Base-by-base conservation (phyloP, 2,888 invertebrate species). In the Philonicus albiceps region DNA sequence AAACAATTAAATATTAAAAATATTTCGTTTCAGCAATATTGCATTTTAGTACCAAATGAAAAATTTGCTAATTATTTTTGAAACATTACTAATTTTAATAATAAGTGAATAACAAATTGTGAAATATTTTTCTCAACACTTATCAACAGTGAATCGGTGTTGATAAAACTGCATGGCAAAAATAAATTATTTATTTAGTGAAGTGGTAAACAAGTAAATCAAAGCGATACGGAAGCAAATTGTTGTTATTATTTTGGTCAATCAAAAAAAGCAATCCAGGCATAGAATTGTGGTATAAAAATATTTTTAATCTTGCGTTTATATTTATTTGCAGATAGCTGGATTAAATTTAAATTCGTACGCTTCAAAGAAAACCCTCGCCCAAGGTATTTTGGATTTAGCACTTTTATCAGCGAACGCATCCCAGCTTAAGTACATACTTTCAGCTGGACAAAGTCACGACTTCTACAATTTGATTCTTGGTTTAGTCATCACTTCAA, bases 321-420 rank as follows among this genome's bases (percentile, higher is more conserved):
- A 13, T 11, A 19, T 22, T 3, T 55, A 3, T 4, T 87, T 87
- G 19, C 85, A 87, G 88, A 22, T 88, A 53, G 11, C 53, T 11
- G 83, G 84, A 27, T 55, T 89, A 16, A 86, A 89, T 86, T 19
- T 87, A 8, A 89, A 89, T 86, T 87, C 72, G 2, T 89, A 89
- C 86, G 88, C 88, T 13, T 81, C 88, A 3, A 87, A 86, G 27
- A 89, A 89, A 31, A 87, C 88, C 2, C 73, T 89, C 7, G 88
- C 88, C 7, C 88, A 89, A 86, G 88, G 87, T 7, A 87, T 89
- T 84, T 49, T 89, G 7, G 88, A 89, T 76, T 86, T 89, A 19
- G 88, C 88, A n/a, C 76, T 89, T 40, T 40, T 89, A 16, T 49
- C 88, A 19, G 88, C 88, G 40, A 89, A 89, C 85, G 88, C 88